Percentiles rank a stretch among this genome's conserved stretches.
Evolutionary conservation across 2,888 invertebrate genomes (phyloP).

Genomic region (Sarcophaga carnaria): DNA sequence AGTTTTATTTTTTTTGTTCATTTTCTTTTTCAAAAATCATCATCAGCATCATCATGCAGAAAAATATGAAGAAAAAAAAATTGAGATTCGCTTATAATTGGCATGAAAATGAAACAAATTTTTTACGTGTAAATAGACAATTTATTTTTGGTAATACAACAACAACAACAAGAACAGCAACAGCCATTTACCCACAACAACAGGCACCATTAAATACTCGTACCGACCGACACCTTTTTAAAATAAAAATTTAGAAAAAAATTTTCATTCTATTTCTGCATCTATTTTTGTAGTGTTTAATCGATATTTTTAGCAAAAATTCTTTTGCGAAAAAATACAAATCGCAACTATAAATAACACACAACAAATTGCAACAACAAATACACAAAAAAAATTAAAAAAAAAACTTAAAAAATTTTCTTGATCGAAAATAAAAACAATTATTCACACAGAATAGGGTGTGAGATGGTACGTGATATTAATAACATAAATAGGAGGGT

Average conservation of each 20-base stretch:
- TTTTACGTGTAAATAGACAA: constrained; percentile 43
- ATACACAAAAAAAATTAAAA: neutral
- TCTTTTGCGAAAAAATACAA: constrained; percentile 28
- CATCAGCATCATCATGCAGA: constrained; percentile 9
- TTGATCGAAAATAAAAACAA: constrained; percentile 12
- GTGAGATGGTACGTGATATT: neutral
- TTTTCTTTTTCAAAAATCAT: constrained; percentile 1
- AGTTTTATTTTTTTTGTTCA: no score
- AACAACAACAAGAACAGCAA: constrained; percentile 1
- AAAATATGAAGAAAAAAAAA: neutral
- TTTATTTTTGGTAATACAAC: constrained; percentile 49
- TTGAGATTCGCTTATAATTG: constrained; percentile 7
- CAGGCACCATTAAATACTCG: neutral
- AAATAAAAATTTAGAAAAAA: no score
- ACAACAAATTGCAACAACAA: neutral
- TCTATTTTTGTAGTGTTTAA: constrained; percentile 37
- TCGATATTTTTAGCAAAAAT: constrained; percentile 37
- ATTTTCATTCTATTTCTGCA: neutral
- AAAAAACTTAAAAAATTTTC: neutral
- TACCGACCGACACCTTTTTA: neutral
- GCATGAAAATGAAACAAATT: constrained; percentile 42
- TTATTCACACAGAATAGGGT: neutral
- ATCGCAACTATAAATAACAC: constrained; percentile 11
- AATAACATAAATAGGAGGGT: neutral
- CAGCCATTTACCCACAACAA: neutral